Conservation (phyloP, 2,888 invertebrate genomes). For the Brenthis hecate region DNA sequence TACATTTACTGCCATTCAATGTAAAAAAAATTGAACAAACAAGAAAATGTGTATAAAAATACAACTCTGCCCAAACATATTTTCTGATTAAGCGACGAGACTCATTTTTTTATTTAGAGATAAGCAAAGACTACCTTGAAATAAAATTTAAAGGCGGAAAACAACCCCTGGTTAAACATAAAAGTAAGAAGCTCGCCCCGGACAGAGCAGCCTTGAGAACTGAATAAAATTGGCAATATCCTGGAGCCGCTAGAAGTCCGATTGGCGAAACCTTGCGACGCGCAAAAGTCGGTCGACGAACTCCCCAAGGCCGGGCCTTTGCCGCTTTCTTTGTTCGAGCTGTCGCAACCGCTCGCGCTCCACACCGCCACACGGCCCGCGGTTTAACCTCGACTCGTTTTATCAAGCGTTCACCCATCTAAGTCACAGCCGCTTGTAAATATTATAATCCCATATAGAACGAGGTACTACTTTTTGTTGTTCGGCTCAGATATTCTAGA, state of each 20-base stretch:
- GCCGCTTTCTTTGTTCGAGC: constrained; percentile 80
- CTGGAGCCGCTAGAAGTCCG: constrained; percentile 79
- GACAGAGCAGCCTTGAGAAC: constrained; percentile 76
- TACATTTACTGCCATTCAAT: not conserved
- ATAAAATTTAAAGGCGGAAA: not conserved
- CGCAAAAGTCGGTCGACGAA: constrained; percentile 81
- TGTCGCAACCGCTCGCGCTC: constrained; percentile 61
- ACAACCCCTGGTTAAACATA: constrained; percentile 46
- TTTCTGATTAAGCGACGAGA: not conserved
- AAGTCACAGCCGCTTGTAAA: constrained; percentile 41
- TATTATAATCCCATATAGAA: constrained; percentile 42
- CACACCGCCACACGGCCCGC: constrained; percentile 49
- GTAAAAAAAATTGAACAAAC: too few relatives aligned
- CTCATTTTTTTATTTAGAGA: not conserved
- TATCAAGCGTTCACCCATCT: constrained; percentile 73
- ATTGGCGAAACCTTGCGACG: constrained; percentile 82
- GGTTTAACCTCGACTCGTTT: constrained; percentile 72
- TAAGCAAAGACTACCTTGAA: not conserved
- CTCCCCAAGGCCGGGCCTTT: constrained; percentile 73
- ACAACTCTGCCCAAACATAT: not conserved
- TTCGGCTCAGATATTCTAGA: constrained; percentile 29
- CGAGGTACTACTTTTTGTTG: constrained; percentile 29
- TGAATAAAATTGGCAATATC: constrained; percentile 78
- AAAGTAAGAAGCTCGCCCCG: constrained; percentile 74
- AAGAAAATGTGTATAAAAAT: too few relatives aligned